Conservation (phyloP, 1,140 invertebrate genomes). For the Drosophila ambigua region DNA sequence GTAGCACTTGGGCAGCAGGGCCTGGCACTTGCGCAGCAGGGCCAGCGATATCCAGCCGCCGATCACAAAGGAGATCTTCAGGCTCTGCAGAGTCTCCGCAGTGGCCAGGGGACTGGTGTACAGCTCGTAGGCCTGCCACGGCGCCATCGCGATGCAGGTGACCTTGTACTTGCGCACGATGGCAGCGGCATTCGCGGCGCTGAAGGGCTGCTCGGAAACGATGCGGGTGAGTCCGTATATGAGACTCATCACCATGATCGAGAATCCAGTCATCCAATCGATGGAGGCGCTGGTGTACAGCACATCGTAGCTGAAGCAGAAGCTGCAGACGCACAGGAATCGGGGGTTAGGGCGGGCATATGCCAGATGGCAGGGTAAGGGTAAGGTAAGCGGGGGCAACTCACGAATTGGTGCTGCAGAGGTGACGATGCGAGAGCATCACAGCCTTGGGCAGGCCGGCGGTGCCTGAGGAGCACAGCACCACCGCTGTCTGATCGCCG, state of each 20-base stretch:
- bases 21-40: constrained; percentile 37
- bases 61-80: constrained; percentile 31
- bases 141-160: constrained; percentile 37
- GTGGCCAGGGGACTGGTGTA: constrained; percentile 47
- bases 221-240: constrained; percentile 37
- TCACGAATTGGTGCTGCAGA: constrained; percentile 33
- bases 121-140: constrained; percentile 63
- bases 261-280: constrained; percentile 57
- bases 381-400: neutral
- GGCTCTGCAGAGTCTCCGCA: constrained; percentile 17
- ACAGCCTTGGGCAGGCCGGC: constrained; percentile 92
- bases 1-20: constrained; percentile 15
- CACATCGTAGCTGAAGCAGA: constrained; percentile 44
- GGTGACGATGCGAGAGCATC: constrained; percentile 85
- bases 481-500: constrained; percentile 57
- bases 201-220: constrained; percentile 37
- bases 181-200: constrained; percentile 10
- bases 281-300: constrained; percentile 53
- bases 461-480: constrained; percentile 88
- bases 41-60: constrained; percentile 45
- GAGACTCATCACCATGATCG: constrained; percentile 40
- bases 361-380: neutral
- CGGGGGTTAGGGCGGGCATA: neutral
- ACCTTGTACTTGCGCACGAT: constrained; percentile 45
- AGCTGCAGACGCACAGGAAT: constrained; percentile 11